Conservation (phyloP, 2,888 invertebrate species). For the Falcaria lacertinaria region DNA sequence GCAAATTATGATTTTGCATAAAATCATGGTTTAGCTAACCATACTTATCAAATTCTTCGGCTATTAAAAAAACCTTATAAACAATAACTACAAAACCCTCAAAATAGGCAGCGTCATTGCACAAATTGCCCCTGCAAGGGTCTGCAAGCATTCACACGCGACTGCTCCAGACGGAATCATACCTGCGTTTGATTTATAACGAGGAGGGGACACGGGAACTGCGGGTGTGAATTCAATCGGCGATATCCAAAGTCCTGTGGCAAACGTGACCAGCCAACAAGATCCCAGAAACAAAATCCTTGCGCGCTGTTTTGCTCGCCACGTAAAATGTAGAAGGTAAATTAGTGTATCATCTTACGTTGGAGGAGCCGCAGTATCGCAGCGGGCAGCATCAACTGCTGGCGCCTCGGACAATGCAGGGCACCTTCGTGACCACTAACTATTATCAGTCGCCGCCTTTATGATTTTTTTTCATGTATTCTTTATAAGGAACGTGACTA, state of each 20-base stretch:
- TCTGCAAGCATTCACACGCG: constrained; percentile 54
- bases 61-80: too few species aligned
- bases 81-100: constrained; percentile 33
- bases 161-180: constrained; percentile 64
- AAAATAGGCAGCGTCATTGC: constrained; percentile 24
- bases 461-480: constrained; percentile 56
- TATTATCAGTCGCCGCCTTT: constrained; percentile 61
- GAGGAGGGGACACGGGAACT: constrained; percentile 64
- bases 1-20: too few species aligned
- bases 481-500: constrained; percentile 60
- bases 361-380: constrained; percentile 52
- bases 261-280: constrained; percentile 35
- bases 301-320: constrained; percentile 15
- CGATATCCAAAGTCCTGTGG: constrained; percentile 51
- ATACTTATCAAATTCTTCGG: too few species aligned
- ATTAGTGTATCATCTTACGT: constrained; percentile 34
- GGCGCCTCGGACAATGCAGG: constrained; percentile 61
- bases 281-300: constrained; percentile 31
- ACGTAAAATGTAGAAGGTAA: constrained; percentile 12
- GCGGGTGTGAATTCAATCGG: constrained; percentile 70
- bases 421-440: constrained; percentile 68
- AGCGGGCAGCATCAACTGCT: constrained; percentile 64
- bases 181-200: constrained; percentile 78
- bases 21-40: too few species aligned
- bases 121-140: constrained; percentile 44